Conservation (phyloP, 2,888 invertebrate genomes). For the Eupithecia centaureata region DNA sequence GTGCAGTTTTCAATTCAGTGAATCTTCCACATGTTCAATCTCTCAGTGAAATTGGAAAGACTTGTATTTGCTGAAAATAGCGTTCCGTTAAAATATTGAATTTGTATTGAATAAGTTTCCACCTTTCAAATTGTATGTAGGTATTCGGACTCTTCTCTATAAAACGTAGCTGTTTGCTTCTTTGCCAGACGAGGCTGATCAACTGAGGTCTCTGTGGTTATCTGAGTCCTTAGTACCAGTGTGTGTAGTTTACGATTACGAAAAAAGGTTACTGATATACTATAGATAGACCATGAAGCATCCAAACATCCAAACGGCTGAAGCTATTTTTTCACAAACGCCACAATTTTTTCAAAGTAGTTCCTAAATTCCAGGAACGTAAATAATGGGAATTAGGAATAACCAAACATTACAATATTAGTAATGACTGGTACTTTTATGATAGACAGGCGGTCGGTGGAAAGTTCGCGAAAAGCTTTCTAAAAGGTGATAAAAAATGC, state of each 20-base stretch:
- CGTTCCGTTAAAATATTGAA: constrained; percentile 11
- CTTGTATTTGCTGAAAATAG: neutral
- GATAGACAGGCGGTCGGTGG: constrained; percentile 21
- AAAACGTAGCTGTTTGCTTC: neutral
- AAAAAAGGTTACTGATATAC: no score
- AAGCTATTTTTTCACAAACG: neutral
- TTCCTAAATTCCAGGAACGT: neutral
- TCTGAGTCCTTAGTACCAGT: no score
- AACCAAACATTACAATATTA: constrained; percentile 1
- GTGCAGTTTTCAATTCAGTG: neutral
- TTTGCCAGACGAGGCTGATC: no score
- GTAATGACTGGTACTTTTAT: constrained; percentile 10
- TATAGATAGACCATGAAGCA: no score
- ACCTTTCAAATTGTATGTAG: neutral
- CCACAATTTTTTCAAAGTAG: neutral
- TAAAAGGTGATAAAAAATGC: constrained; percentile 63
- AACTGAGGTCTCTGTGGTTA: no score
- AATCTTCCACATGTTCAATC: constrained; percentile 5
- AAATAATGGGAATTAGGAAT: neutral
- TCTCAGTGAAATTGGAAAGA: constrained; percentile 2
- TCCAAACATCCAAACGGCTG: no score
- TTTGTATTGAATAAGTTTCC: constrained; percentile 11
- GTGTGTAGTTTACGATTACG: no score
- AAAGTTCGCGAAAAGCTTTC: constrained; percentile 52
- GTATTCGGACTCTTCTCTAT: neutral